Evolutionary conservation across 2,113 vertebrate species (phyloP), one percentile per base, ranked within the genome.

Genomic region (Laterallus jamaicensis): DNA sequence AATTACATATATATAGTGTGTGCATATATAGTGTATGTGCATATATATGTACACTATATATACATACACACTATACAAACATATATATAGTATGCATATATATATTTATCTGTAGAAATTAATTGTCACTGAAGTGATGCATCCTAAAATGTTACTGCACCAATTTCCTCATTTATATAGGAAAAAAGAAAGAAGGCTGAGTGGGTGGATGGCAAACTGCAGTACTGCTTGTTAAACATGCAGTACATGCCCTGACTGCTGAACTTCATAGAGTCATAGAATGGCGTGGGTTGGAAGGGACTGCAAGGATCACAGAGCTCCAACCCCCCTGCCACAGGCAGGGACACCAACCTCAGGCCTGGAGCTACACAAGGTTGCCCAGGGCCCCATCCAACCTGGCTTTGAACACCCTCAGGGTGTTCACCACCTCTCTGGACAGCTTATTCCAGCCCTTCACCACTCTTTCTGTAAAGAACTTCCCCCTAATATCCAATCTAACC

Each of bases 11-110:
- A 22, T 60, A 31, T 22, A 29, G 22, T 40, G 35, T 9, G 2
- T 22, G 6, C 29, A 5, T 56, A n/a, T n/a, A 4, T 19, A 14
- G 1, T 25, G 0, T 55, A 2, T 20, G 0, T 44, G 39, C 39
- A 39, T 39, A 1, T 54, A 0, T 49, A 22, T 47, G 18, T 40
- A 21, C n/a, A 19, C 44, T 39, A 32, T 39, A 31, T 1, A 75
- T 1, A 52, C 2, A 79, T 1, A 52, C 2, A 42, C 1, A 14
- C 67, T 68, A 5, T 15, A 58, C 2, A 21, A 47, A 52, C 12
- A 16, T 8, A 25, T 5, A 13, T 21, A 29, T 42, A 63, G n/a
- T 58, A 29, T 35, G 15, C 24, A 4, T 69, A 56, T 60, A 4
- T 64, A 28, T 69, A 26, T 83, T 69, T 73, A 50, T 56, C 11